Conservation (phyloP, 1,140 invertebrate genomes). For the Ceratosolen fusciceps region DNA sequence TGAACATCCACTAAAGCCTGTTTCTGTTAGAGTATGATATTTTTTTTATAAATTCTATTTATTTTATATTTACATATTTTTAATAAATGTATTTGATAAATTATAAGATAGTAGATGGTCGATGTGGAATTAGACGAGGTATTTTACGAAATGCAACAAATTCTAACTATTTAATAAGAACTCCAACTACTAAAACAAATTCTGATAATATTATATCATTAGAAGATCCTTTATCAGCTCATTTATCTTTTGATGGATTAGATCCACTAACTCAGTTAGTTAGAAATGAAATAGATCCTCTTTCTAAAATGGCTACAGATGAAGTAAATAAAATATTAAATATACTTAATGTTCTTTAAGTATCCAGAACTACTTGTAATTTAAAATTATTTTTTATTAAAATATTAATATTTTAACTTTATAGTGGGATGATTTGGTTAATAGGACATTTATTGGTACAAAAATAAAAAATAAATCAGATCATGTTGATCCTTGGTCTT, state of each 20-base stretch:
- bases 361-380: background rate
- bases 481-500: slow-evolving; percentile 82
- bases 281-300: slow-evolving; percentile 77
- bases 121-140: slow-evolving; percentile 66
- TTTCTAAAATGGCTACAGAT: slow-evolving; percentile 77
- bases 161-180: slow-evolving; percentile 69
- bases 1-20: slow-evolving; percentile 72
- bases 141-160: slow-evolving; percentile 67
- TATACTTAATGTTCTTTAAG: background rate
- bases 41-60: background rate
- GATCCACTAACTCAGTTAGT: slow-evolving; percentile 83
- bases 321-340: slow-evolving; percentile 65
- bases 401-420: slow-evolving; percentile 49
- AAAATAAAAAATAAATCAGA: slow-evolving; percentile 69
- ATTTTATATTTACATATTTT: slow-evolving; percentile 24
- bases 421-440: slow-evolving; percentile 69
- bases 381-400: background rate
- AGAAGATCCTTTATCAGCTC: slow-evolving; percentile 62
- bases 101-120: slow-evolving; percentile 70
- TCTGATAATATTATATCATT: slow-evolving; percentile 74
- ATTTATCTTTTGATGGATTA: slow-evolving; percentile 77
- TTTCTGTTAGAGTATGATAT: slow-evolving; percentile 63
- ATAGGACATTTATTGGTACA: slow-evolving; percentile 61
- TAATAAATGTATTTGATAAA: slow-evolving; percentile 18
- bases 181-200: slow-evolving; percentile 69